Evolutionary conservation across 2,113 vertebrate genomes (phyloP).

Genomic region (Apaloderma vittatum): DNA sequence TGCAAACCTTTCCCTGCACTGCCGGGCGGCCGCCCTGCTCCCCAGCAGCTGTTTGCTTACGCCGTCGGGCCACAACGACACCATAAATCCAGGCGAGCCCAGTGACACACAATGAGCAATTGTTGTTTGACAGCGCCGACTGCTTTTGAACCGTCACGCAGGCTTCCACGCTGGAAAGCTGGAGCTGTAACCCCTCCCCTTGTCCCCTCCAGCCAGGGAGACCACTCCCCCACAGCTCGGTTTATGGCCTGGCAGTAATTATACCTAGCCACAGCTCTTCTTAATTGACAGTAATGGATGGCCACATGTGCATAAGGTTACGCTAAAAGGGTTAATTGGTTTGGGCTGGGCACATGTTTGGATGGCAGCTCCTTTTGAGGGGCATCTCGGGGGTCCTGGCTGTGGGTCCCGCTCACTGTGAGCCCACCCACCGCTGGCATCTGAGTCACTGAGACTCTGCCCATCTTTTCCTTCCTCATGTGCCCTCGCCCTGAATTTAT

Average conservation of each 20-base stretch:
- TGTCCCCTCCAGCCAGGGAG: not conserved
- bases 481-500: not conserved
- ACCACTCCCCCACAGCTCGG: rapidly evolving
- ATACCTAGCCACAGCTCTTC: not conserved
- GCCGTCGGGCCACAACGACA: not conserved
- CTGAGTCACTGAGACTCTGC: not conserved
- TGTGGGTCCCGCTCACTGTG: rapidly evolving
- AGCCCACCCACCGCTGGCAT: not conserved
- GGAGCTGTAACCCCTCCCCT: not conserved
- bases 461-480: not conserved
- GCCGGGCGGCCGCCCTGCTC: not conserved
- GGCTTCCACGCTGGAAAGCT: rapidly evolving
- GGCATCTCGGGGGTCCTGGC: too few relatives aligned
- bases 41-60: not conserved
- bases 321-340: not conserved
- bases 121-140: not conserved
- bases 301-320: not conserved
- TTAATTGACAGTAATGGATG: not conserved
- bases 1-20: not conserved
- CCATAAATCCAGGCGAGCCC: not conserved
- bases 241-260: not conserved
- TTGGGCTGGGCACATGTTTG: rapidly evolving
- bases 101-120: not conserved
- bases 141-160: not conserved
- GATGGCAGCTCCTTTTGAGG: not conserved